Evolutionary conservation across 2,888 invertebrate genomes (phyloP).

Genomic region (Plagiodera versicolora): DNA sequence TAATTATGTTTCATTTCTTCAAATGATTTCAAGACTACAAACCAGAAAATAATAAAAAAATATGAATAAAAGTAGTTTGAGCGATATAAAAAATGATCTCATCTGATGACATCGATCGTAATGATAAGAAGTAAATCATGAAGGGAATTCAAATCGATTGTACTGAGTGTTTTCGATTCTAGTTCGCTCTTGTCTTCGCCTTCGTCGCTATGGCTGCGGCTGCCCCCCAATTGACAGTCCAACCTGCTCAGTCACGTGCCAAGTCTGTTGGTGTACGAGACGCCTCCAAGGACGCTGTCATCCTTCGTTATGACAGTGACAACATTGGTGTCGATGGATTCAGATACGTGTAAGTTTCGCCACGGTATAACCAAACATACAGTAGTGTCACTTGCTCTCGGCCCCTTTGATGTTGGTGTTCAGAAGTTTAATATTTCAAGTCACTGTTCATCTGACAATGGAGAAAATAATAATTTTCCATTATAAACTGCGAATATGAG

Average conservation of each 20-base stretch:
- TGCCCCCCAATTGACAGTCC: slow-evolving; percentile 17
- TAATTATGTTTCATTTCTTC: too few species aligned
- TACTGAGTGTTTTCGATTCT: slow-evolving; percentile 5
- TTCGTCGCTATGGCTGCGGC: slow-evolving; percentile 33
- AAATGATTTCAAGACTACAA: too few species aligned
- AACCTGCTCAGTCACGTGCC: neutral
- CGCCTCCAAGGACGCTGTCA: slow-evolving; percentile 56
- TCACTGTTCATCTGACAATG: too few species aligned
- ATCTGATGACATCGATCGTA: slow-evolving; percentile 11
- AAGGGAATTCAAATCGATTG: neutral
- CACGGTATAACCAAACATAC: too few species aligned
- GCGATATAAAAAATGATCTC: too few species aligned
- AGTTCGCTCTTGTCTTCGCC: slow-evolving; percentile 36
- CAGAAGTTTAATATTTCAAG: too few species aligned
- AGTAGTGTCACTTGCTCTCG: too few species aligned
- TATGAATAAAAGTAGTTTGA: too few species aligned
- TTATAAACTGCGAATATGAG: too few species aligned
- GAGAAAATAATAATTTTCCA: too few species aligned
- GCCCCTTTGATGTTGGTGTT: too few species aligned
- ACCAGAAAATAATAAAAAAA: too few species aligned
- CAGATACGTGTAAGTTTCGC: slow-evolving; percentile 48
- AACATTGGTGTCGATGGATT: slow-evolving; percentile 58
- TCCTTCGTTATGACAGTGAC: slow-evolving; percentile 64
- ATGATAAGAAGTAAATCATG: neutral
- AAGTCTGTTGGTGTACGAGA: neutral